A percentile compares a stretch with the other conserved stretches of the same genome.
phyloP scores from a whole-genome alignment of 2,888 invertebrate genomes.

The Hyppa rectilinea region DNA sequence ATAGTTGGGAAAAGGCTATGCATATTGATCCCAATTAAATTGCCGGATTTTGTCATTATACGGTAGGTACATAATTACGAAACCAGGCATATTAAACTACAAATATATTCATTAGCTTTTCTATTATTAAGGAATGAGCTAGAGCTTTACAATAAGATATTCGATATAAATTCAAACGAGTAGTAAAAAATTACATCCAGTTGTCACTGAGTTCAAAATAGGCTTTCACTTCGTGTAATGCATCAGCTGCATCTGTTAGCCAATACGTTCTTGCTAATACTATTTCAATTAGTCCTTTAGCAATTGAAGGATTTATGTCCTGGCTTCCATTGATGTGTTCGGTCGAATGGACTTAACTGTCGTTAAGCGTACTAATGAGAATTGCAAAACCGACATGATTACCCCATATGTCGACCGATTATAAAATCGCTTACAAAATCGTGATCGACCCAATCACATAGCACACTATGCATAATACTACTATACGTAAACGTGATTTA shows the following conservation, averaged over 20 bases:
- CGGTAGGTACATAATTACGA: too few relatives aligned
- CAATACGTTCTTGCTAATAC: neutral
- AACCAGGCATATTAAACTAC: neutral
- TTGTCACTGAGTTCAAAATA: neutral
- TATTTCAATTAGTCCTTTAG: slow-evolving; percentile 4
- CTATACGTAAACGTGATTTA: slow-evolving; percentile 15
- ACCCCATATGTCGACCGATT: slow-evolving; percentile 11
- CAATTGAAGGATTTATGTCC: slow-evolving; percentile 9
- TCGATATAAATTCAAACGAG: neutral
- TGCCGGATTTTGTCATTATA: too few relatives aligned
- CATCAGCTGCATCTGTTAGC: neutral
- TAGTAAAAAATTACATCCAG: neutral
- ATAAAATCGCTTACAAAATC: slow-evolving; percentile 32
- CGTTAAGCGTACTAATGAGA: slow-evolving; percentile 40
- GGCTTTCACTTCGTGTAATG: neutral
- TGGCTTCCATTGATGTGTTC: slow-evolving; percentile 10
- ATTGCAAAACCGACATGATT: slow-evolving; percentile 40
- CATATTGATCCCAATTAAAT: too few relatives aligned
- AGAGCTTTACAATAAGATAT: neutral
- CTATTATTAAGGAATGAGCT: neutral
- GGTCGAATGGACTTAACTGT: slow-evolving; percentile 28
- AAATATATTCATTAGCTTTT: neutral
- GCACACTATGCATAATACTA: slow-evolving; percentile 2
- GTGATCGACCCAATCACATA: slow-evolving; percentile 30
- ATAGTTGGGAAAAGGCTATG: too few relatives aligned